Percentiles rank a stretch among this genome's conserved stretches.
These are phyloP conservation scores for Ormyrus thymus DNA, from an alignment of 2,888 invertebrate species.

Conservation along the genomic window DNA sequence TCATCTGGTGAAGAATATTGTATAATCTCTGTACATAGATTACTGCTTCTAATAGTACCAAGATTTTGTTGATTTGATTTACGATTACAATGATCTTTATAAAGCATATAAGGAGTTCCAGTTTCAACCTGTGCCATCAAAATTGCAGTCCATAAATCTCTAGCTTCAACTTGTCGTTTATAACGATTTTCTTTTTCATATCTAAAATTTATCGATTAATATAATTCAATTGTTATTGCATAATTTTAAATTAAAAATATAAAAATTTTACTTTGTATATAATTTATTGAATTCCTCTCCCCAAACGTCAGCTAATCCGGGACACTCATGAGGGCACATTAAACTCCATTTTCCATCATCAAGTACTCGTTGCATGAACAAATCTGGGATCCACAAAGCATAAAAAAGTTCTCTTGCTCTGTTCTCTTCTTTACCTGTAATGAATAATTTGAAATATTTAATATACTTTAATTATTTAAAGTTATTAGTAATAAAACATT, in stretches of 20 bases:
- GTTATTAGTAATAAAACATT: neutral
- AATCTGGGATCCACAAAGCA: constrained; percentile 98
- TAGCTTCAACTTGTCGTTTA: constrained; percentile 85
- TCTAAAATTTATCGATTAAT: constrained; percentile 66
- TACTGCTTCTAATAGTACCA: constrained; percentile 98
- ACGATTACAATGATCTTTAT: constrained; percentile 96
- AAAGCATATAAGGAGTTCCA: constrained; percentile 98
- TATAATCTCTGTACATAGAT: constrained; percentile 98
- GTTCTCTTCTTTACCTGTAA: constrained; percentile 88
- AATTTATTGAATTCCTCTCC: constrained; percentile 95
- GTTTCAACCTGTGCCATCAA: constrained; percentile 97
- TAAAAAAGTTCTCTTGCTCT: constrained; percentile 97
- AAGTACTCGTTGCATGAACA: constrained; percentile 97
- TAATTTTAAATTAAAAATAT: constrained; percentile 11
- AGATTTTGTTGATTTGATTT: constrained; percentile 99
- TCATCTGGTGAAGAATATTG: constrained; percentile 95
- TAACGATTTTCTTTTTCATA: constrained; percentile 90
- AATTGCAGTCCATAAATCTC: constrained; percentile 94
- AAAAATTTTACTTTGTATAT: constrained; percentile 80
- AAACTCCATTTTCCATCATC: constrained; percentile 91
- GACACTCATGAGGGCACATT: constrained; percentile 97
- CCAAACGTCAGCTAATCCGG: constrained; percentile 93
- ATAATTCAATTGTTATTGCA: constrained; percentile 1
- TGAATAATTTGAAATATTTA: neutral
- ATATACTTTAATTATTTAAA: neutral